Evolutionary conservation across 2,888 invertebrate genomes (phyloP).

Genomic region (Onthophagus sagittarius): DNA sequence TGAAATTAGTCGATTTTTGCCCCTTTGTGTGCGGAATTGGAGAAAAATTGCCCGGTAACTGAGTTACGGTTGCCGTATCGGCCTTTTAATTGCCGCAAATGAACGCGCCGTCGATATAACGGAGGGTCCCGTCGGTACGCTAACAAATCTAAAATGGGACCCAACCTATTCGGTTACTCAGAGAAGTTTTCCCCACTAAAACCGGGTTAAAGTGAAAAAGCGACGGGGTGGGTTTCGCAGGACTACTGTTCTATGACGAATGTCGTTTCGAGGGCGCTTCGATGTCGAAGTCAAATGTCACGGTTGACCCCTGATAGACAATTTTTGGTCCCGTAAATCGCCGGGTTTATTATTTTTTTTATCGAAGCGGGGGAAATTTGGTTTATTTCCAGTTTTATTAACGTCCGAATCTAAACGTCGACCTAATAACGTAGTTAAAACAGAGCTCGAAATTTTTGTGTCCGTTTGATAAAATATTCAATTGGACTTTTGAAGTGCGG

Average conservation of each 20-base stretch:
- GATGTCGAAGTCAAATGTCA: constrained; percentile 19
- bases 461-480: not conserved
- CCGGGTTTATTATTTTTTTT: not conserved
- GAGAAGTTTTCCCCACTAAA: constrained; percentile 2
- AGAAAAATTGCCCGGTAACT: constrained; percentile 34
- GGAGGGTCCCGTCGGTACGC: constrained; percentile 24
- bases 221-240: constrained; percentile 16
- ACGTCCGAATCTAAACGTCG: not conserved
- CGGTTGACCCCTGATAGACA: not conserved
- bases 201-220: not conserved
- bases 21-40: constrained; percentile 28
- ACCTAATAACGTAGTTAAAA: too few relatives aligned
- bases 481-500: not conserved
- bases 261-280: constrained; percentile 38
- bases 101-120: constrained; percentile 45
- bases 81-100: constrained; percentile 46
- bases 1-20: constrained; percentile 10
- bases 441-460: too few relatives aligned
- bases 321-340: not conserved
- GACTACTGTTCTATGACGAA: constrained; percentile 38
- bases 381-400: not conserved
- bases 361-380: not conserved
- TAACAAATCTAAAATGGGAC: constrained; percentile 22
- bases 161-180: constrained; percentile 21
- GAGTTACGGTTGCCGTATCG: constrained; percentile 40